Evolutionary conservation across 1,140 invertebrate genomes (phyloP).

Genomic region (Drosophila dunni): DNA sequence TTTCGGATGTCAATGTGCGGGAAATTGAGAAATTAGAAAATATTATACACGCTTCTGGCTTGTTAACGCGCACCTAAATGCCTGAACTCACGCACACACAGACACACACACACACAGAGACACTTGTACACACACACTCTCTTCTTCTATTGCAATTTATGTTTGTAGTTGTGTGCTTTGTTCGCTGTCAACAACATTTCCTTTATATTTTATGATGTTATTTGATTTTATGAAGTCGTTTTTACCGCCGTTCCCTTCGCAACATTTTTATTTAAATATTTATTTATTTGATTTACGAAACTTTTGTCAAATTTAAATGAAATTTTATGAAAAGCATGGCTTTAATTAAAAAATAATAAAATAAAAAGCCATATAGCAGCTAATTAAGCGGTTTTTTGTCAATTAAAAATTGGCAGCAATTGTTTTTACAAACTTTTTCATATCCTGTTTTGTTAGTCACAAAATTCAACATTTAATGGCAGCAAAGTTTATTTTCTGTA

Average conservation of each 20-base stretch:
- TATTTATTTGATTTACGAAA: neutral
- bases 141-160: slow-evolving; percentile 46
- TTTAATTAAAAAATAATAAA: slow-evolving; percentile 10
- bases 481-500: too few relatives aligned
- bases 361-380: too few relatives aligned
- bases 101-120: slow-evolving; percentile 1
- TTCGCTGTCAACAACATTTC: slow-evolving; percentile 35
- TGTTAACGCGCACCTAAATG: slow-evolving; percentile 72
- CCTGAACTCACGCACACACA: slow-evolving; percentile 21
- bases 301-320: neutral
- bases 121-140: slow-evolving; percentile 3
- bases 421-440: too few relatives aligned
- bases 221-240: slow-evolving; percentile 53
- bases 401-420: too few relatives aligned
- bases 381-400: too few relatives aligned
- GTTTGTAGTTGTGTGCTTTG: slow-evolving; percentile 31
- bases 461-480: too few relatives aligned
- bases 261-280: neutral
- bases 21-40: slow-evolving; percentile 84
- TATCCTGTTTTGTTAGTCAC: too few relatives aligned
- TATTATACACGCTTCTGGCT: slow-evolving; percentile 77
- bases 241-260: slow-evolving; percentile 33
- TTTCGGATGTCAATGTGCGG: slow-evolving; percentile 82
- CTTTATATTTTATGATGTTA: slow-evolving; percentile 55
- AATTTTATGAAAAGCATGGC: neutral